These are phyloP conservation scores for Sesia bembeciformis DNA, from an alignment of 2,888 invertebrate genomes.

Conservation along the genomic window DNA sequence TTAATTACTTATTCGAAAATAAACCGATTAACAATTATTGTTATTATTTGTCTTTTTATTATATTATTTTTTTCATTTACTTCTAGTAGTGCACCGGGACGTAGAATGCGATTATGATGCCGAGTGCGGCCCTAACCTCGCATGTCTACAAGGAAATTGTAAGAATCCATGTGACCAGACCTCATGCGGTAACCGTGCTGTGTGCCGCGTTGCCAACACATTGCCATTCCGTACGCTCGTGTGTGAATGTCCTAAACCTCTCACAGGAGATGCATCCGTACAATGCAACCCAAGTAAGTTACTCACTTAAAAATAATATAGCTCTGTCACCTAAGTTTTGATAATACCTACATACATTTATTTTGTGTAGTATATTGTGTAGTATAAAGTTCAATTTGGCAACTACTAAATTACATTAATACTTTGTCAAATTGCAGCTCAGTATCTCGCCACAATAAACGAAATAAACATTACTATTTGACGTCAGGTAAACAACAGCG, in stretches of 20 bases:
- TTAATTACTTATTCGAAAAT: background rate
- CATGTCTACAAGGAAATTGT: constrained; percentile 86
- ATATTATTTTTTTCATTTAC: background rate
- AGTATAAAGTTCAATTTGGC: no score
- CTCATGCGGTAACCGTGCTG: constrained; percentile 86
- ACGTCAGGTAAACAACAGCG: background rate
- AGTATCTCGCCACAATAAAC: background rate
- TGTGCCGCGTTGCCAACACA: constrained; percentile 89
- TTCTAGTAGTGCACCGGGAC: constrained; percentile 1
- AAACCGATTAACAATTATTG: constrained; percentile 1
- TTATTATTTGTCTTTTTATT: background rate
- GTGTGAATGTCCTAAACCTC: constrained; percentile 88
- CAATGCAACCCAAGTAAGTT: constrained; percentile 85
- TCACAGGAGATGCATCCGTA: constrained; percentile 88
- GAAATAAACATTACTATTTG: background rate
- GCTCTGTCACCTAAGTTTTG: no score
- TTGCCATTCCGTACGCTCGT: constrained; percentile 91
- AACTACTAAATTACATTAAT: background rate
- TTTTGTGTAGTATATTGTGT: no score
- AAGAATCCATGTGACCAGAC: constrained; percentile 86
- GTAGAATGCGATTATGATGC: constrained; percentile 85
- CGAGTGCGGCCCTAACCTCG: constrained; percentile 88
- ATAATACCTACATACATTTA: no score
- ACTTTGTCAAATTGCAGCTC: background rate
- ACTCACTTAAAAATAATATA: no score